These are phyloP conservation scores for Pungitius pungitius DNA, from an alignment of 2,113 vertebrate species.

Conservation along the genomic window DNA sequence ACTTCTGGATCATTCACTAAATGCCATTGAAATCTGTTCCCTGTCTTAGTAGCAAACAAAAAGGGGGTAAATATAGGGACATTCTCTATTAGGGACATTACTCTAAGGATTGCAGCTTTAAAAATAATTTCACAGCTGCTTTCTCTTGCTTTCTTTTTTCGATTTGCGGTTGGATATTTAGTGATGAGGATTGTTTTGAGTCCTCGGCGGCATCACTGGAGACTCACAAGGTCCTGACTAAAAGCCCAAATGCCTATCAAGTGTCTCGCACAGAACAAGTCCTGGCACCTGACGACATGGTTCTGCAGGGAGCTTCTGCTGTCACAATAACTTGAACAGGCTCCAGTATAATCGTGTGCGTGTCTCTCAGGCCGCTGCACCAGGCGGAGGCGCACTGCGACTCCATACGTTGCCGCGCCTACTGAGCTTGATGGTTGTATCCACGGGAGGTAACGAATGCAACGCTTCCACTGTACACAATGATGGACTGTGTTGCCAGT, in stretches of 20 bases:
- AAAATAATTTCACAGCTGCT: conserved; percentile 46
- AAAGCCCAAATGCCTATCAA: conserved; percentile 64
- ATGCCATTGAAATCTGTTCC: neutral
- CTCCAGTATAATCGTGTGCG: conserved; percentile 69
- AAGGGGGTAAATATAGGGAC: neutral
- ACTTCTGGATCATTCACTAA: neutral
- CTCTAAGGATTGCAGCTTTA: neutral
- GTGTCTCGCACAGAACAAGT: conserved; percentile 59
- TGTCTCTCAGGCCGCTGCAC: conserved; percentile 56
- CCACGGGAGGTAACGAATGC: conserved; percentile 56
- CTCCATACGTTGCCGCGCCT: conserved; percentile 14
- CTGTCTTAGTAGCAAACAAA: neutral
- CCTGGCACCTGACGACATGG: conserved; percentile 70
- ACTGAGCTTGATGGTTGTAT: conserved; percentile 75
- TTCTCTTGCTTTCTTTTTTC: conserved; percentile 29
- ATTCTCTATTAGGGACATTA: conserved; percentile 5
- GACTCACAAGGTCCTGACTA: conserved; percentile 63
- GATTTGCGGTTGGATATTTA: conserved; percentile 55
- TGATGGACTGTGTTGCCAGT: conserved; percentile 41
- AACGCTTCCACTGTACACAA: conserved; percentile 39
- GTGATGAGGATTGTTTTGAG: conserved; percentile 58
- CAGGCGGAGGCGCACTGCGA: conserved; percentile 18
- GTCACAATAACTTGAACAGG: conserved; percentile 73
- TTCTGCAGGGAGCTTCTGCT: conserved; percentile 72
- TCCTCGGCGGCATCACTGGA: conserved; percentile 63